Evolutionary conservation across 2,888 invertebrate genomes (phyloP), one percentile per base, ranked within the genome.

Genomic region (Autographa gamma): DNA sequence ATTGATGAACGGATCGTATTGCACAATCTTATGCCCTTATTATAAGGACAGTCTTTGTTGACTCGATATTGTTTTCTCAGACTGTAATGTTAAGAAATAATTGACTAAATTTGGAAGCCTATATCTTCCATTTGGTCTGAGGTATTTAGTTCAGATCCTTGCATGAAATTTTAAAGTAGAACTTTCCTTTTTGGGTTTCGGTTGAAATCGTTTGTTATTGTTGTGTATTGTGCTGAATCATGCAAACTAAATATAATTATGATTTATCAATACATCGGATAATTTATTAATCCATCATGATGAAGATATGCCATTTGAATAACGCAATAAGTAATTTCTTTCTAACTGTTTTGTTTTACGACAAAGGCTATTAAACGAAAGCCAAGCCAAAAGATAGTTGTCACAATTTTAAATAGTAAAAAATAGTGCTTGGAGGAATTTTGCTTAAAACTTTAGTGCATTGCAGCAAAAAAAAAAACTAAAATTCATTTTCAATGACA

Each of bases 1-100:
- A n/a, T n/a, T n/a, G n/a, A n/a, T n/a, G n/a, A n/a, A n/a, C n/a
- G n/a, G n/a, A n/a, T n/a, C n/a, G n/a, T n/a, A n/a, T 60, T 60
- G n/a, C 60, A 60, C 18, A 60, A 60, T 34, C n/a, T 41, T 60
- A 34, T 60, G 60, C 60, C 38, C 60, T 60, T 60, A 60, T 60
- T 60, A 60, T 38, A 16, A 34, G 18, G 60, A 60, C 38, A n/a
- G 60, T 34, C 60, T 60, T 60, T 60, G 60, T 60, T n/a, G 60
- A 60, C 54, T 19, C 54, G 54, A 19, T 56, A 56, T 56, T 56
- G 54, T 56, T 56, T 56, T 25, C n/a, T 48, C n/a, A 48, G n/a
- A 48, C n/a, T n/a, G 5, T 43, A 43, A 48, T 48, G n/a, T 48
- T n/a, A 7, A 14, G 48, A n/a, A 48, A 48, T n/a, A 48, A 16